These are phyloP conservation scores for Riparia riparia DNA, from an alignment of 2,113 vertebrate genomes.

Conservation along the genomic window DNA sequence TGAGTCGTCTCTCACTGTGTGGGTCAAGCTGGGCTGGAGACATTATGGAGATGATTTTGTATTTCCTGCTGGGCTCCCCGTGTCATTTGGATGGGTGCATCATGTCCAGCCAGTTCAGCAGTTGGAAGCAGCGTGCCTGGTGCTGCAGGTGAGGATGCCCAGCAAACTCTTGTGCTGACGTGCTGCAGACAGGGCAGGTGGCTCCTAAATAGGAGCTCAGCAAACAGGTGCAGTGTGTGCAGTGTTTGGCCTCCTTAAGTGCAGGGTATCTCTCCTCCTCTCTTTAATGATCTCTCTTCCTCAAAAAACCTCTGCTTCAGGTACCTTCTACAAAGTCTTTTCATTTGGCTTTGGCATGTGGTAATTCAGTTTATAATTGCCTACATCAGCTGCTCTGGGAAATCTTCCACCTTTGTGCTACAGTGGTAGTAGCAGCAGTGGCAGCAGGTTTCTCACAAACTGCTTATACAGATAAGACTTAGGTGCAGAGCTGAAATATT, in stretches of 20 bases:
- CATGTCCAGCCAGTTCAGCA: not conserved
- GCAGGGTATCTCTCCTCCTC: not conserved
- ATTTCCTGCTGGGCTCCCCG: not conserved
- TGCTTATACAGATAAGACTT: conserved; percentile 21
- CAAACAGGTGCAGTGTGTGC: not conserved
- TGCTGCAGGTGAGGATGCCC: not conserved
- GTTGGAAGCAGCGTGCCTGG: fast-evolving
- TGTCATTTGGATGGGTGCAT: not conserved
- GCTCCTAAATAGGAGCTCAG: not conserved
- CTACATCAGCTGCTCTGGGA: conserved; percentile 43
- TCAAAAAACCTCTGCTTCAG: not conserved
- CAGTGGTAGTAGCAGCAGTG: not conserved
- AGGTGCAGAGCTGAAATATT: not conserved
- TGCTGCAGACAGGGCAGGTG: not conserved
- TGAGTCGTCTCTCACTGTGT: not conserved
- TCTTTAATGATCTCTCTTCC: not conserved
- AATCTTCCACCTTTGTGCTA: conserved; percentile 36
- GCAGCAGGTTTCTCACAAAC: conserved; percentile 20
- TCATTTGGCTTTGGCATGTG: conserved; percentile 14
- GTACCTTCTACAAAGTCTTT: conserved; percentile 1
- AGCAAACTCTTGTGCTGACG: not conserved
- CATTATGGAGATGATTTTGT: not conserved
- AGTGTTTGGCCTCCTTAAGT: not conserved
- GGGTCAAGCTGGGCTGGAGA: not conserved
- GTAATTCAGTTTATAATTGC: conserved; percentile 35